phyloP scores from a whole-genome alignment of 2,888 invertebrate genomes.

The Hydrotaea cyrtoneurina region DNA sequence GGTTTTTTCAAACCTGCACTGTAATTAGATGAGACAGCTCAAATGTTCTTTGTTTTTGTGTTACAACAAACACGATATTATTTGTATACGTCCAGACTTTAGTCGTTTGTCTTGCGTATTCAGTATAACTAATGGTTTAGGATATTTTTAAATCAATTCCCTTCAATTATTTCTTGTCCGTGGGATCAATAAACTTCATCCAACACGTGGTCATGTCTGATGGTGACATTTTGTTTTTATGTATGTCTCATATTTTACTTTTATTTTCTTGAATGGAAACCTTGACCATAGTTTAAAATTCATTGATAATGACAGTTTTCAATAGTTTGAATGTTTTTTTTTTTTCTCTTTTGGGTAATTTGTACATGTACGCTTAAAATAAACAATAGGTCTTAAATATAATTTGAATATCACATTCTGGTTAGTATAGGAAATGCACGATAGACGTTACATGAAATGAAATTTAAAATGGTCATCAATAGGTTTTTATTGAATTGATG shows the following conservation, averaged over 20 bases:
- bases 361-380: neutral
- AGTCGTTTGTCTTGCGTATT: too few relatives aligned
- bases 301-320: slow-evolving; percentile 10
- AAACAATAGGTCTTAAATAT: too few relatives aligned
- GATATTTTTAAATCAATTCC: neutral
- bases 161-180: slow-evolving; percentile 5
- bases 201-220: slow-evolving; percentile 30
- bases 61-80: neutral
- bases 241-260: neutral
- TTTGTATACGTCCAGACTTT: too few relatives aligned
- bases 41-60: neutral
- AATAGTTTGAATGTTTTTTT: slow-evolving; percentile 18
- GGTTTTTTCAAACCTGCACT: neutral
- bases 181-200: slow-evolving; percentile 47
- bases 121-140: neutral
- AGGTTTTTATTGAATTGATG: too few relatives aligned
- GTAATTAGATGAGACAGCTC: neutral
- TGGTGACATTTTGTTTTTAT: neutral
- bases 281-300: neutral
- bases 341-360: neutral
- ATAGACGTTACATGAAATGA: too few relatives aligned
- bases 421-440: too few relatives aligned
- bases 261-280: neutral
- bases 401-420: too few relatives aligned
- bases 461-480: too few relatives aligned